Percentiles rank a stretch among this genome's conserved stretches.
Conservation (phyloP, 2,113 vertebrate species). For the Corythaeola cristata region DNA sequence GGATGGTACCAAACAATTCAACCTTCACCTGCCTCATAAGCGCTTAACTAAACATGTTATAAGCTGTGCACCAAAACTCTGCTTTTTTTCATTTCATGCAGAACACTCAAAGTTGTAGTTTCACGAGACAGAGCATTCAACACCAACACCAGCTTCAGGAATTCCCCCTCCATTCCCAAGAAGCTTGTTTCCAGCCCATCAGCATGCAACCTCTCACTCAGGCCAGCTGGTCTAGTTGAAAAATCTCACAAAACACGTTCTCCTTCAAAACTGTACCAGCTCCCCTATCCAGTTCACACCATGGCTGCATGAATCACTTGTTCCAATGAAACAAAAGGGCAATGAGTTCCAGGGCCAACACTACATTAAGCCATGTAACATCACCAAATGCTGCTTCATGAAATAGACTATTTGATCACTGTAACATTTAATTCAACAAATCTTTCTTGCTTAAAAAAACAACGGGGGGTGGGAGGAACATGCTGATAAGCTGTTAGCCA, state of each 20-base stretch:
- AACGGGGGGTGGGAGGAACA: accelerated
- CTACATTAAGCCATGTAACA: neutral
- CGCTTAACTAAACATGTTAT: accelerated
- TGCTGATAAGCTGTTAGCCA: neutral
- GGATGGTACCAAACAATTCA: neutral
- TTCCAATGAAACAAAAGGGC: neutral
- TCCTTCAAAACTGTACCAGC: neutral
- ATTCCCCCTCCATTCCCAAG: neutral
- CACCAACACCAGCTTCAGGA: neutral
- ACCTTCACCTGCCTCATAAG: neutral
- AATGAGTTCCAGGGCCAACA: neutral
- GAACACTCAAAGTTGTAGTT: neutral
- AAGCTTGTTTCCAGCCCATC: neutral
- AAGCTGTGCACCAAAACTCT: neutral
- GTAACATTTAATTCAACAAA: neutral
- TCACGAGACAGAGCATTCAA: neutral
- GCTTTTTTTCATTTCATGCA: neutral
- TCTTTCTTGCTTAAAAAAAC: neutral
- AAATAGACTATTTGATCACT: neutral
- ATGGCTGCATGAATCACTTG: neutral
- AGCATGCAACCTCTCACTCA: neutral
- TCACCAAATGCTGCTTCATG: neutral
- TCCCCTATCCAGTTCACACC: neutral
- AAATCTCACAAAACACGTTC: neutral
- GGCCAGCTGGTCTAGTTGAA: neutral